A percentile compares a stretch with the other conserved stretches of the same genome.
Evolutionary conservation across 2,888 invertebrate species (phyloP).

Genomic region (Steinernema scapterisci): DNA sequence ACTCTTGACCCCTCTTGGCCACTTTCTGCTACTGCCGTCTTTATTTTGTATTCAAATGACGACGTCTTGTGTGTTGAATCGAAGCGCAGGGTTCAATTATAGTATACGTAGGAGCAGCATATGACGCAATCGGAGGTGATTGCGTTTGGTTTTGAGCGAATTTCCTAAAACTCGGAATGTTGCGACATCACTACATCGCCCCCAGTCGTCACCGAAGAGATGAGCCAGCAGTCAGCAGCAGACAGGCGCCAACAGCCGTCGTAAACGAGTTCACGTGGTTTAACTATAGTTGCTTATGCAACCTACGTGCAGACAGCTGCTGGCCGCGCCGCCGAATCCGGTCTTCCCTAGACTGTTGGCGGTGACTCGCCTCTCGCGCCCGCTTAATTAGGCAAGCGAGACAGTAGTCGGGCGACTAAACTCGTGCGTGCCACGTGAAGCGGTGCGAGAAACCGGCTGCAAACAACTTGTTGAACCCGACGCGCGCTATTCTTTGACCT

Average conservation of each 20-base stretch:
- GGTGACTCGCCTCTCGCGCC: background rate
- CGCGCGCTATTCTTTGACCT: slow-evolving; percentile 1
- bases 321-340: background rate
- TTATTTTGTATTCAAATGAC: too few species aligned
- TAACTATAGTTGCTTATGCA: background rate
- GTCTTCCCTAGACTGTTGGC: background rate
- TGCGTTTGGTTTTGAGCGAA: background rate
- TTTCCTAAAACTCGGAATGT: background rate
- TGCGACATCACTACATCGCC: background rate
- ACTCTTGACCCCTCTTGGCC: too few species aligned
- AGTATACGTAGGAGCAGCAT: background rate
- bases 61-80: too few species aligned
- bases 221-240: too few species aligned
- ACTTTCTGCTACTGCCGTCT: too few species aligned
- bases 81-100: background rate
- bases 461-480: background rate
- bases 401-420: background rate
- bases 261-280: background rate
- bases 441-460: background rate
- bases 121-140: background rate
- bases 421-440: background rate
- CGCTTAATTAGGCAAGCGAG: background rate
- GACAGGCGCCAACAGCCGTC: background rate
- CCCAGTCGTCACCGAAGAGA: background rate
- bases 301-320: slow-evolving; percentile 11